Conservation (phyloP, 1,140 invertebrate species). For the Chironomus tepperi region DNA sequence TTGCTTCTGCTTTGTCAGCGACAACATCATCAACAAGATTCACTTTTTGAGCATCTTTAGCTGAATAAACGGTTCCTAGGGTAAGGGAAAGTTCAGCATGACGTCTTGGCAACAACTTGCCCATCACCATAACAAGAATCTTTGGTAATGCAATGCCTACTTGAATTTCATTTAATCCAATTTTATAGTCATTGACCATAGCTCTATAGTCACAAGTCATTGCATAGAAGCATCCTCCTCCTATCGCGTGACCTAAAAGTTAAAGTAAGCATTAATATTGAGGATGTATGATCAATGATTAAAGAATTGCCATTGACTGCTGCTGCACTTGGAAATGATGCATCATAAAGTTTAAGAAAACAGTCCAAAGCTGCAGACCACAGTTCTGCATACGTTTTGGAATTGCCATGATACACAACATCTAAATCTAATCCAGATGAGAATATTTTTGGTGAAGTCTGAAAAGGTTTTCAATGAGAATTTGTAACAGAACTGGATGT, state of each 20-base stretch:
- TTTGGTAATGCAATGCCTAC: slow-evolving; percentile 65
- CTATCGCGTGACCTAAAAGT: slow-evolving; percentile 64
- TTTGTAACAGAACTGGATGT: not conserved
- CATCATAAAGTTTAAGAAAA: slow-evolving; percentile 68
- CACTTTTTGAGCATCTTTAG: slow-evolving; percentile 60
- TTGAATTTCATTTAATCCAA: slow-evolving; percentile 68
- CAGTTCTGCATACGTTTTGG: slow-evolving; percentile 59
- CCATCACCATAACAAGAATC: slow-evolving; percentile 59
- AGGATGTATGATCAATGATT: too few species aligned
- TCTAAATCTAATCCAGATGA: slow-evolving; percentile 75
- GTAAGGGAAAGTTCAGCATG: slow-evolving; percentile 66
- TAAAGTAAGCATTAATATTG: too few species aligned
- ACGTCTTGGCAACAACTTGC: slow-evolving; percentile 40
- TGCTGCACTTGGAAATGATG: slow-evolving; percentile 61
- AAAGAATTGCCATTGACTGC: slow-evolving; percentile 75
- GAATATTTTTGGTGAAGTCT: slow-evolving; percentile 66
- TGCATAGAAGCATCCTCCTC: slow-evolving; percentile 72
- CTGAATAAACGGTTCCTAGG: slow-evolving; percentile 60
- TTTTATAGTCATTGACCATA: slow-evolving; percentile 65
- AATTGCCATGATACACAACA: slow-evolving; percentile 75
- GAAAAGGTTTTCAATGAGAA: slow-evolving; percentile 33
- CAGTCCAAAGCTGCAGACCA: slow-evolving; percentile 69
- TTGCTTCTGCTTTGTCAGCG: slow-evolving; percentile 53
- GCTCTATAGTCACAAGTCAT: slow-evolving; percentile 75
- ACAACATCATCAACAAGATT: slow-evolving; percentile 70